These are phyloP conservation scores for Yponomeuta plumbellus DNA, from an alignment of 2,888 invertebrate genomes.

Conservation along the genomic window DNA sequence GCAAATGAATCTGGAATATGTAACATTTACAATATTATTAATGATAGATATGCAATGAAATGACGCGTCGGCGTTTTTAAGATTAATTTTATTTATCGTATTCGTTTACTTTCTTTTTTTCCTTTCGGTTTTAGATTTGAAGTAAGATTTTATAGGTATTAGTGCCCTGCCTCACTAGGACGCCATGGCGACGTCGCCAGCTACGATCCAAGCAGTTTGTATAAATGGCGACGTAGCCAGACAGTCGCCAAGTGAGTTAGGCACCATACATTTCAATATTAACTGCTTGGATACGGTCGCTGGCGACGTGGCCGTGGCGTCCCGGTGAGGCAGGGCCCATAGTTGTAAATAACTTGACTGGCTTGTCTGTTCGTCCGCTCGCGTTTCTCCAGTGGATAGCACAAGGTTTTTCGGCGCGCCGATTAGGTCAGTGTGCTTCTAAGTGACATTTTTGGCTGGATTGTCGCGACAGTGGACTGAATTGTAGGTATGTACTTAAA, in stretches of 20 bases:
- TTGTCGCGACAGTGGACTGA: background rate
- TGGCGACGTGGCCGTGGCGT: too few species aligned
- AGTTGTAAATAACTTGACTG: background rate
- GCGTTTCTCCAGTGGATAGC: background rate
- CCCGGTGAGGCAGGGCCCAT: too few species aligned
- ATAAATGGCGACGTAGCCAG: too few species aligned
- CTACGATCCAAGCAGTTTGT: too few species aligned
- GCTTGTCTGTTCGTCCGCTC: background rate
- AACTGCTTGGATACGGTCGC: too few species aligned
- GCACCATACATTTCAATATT: too few species aligned
- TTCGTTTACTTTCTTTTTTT: background rate
- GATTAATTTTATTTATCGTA: background rate
- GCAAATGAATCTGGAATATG: too few species aligned
- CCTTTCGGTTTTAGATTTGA: background rate
- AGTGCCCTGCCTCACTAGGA: too few species aligned
- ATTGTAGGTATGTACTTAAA: background rate
- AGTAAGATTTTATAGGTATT: background rate
- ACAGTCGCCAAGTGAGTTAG: too few species aligned
- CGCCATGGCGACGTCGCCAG: too few species aligned
- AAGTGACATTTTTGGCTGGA: background rate
- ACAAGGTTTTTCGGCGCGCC: background rate
- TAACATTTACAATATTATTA: too few species aligned
- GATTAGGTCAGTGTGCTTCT: background rate
- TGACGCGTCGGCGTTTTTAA: background rate
- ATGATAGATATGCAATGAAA: background rate